A percentile compares a stretch with the other conserved stretches of the same genome.
phyloP scores from a whole-genome alignment of 2,797 vertebrate genomes.

The Sitta carolinensis region DNA sequence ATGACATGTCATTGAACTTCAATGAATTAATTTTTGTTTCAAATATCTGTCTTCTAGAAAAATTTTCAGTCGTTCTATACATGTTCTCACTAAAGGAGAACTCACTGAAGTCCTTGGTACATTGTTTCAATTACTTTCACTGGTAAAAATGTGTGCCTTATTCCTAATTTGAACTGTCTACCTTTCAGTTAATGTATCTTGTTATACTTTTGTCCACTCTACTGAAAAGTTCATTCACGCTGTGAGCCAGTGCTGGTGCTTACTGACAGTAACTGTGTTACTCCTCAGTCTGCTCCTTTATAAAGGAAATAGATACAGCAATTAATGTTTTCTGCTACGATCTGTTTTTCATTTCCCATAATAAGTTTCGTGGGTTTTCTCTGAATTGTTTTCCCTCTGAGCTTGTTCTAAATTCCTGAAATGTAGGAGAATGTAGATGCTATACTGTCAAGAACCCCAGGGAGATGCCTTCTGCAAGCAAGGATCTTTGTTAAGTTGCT shows the following conservation, averaged over 20 bases:
- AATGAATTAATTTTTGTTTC: background rate
- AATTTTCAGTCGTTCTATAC: background rate
- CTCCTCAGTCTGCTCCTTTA: background rate
- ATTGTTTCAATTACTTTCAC: conserved; percentile 1
- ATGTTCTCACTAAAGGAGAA: background rate
- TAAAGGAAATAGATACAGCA: background rate
- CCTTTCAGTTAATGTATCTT: background rate
- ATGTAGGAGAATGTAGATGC: background rate
- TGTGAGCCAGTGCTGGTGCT: background rate
- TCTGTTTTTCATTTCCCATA: conserved; percentile 10
- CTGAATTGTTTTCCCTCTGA: conserved; percentile 15
- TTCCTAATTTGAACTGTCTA: background rate
- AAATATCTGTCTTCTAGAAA: background rate
- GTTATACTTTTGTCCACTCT: conserved; percentile 1
- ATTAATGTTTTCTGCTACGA: background rate
- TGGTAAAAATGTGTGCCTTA: background rate
- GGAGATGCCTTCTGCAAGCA: background rate
- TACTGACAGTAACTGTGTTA: background rate
- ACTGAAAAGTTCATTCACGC: background rate
- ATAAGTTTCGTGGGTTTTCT: background rate
- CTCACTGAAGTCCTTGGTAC: background rate
- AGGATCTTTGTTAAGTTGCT: background rate
- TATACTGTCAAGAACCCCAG: background rate
- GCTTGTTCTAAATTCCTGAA: background rate
- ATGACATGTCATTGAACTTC: background rate